Evolutionary conservation across 2,888 invertebrate genomes (phyloP).

Genomic region (Xylophagus ater): DNA sequence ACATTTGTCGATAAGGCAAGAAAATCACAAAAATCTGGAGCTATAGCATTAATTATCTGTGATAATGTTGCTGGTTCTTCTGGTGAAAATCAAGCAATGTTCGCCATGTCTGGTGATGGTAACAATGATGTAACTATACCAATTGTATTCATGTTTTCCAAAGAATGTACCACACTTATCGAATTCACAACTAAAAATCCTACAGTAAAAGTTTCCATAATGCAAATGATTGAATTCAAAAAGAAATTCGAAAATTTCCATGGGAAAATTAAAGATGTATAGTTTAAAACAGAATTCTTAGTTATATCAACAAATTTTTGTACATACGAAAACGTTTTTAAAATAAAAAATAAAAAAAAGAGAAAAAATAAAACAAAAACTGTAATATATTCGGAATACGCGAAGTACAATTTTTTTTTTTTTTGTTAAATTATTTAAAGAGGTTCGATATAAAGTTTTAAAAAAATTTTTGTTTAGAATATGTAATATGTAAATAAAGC

Average conservation of each 20-base stretch:
- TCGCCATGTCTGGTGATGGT: constrained; percentile 95
- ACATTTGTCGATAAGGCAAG: constrained; percentile 93
- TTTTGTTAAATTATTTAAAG: no score
- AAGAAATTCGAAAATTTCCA: constrained; percentile 17
- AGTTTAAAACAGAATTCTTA: no score
- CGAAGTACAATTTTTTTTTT: no score
- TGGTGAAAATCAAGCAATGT: constrained; percentile 66
- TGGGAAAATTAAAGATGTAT: constrained; percentile 4
- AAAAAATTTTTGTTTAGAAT: no score
- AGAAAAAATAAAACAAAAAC: no score
- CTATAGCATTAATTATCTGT: constrained; percentile 71
- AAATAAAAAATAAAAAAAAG: no score
- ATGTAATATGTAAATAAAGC: no score
- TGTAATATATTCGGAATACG: no score
- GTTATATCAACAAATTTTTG: no score
- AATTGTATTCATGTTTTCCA: constrained; percentile 76
- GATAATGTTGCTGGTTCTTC: constrained; percentile 72
- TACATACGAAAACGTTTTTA: no score
- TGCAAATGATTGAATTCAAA: constrained; percentile 39
- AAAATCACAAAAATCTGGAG: constrained; percentile 69
- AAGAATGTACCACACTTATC: constrained; percentile 60
- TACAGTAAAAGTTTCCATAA: constrained; percentile 39
- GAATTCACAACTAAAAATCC: constrained; percentile 47
- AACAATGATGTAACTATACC: constrained; percentile 77
- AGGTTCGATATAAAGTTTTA: no score